A percentile compares a stretch with the other conserved stretches of the same genome.
Conservation (phyloP, 1,140 invertebrate genomes). For the Delia radicum region DNA sequence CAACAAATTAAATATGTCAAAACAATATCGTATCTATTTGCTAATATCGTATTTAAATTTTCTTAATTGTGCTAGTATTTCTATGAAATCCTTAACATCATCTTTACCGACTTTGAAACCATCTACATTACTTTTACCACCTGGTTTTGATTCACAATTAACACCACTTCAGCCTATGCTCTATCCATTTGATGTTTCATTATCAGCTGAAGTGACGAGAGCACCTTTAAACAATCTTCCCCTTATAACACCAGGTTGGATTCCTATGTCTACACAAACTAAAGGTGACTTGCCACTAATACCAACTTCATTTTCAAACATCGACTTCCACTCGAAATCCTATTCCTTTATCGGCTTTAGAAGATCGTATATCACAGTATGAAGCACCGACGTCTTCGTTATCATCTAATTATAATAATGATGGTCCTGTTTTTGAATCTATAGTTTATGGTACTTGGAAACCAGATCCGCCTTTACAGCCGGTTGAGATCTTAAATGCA, state of each 20-base stretch:
- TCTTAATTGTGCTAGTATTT: not conserved
- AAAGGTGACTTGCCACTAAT: not conserved
- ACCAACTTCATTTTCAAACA: not conserved
- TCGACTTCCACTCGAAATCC: not conserved
- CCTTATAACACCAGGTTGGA: conserved; percentile 7
- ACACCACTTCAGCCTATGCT: conserved; percentile 24
- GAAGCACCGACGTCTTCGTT: not conserved
- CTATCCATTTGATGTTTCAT: conserved; percentile 26
- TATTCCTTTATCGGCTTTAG: not conserved
- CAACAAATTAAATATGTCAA: not conserved
- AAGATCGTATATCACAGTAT: conserved; percentile 19
- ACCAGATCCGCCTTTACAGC: conserved; percentile 40
- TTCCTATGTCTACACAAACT: conserved; percentile 5
- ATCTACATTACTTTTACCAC: conserved; percentile 8
- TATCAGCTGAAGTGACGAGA: not conserved
- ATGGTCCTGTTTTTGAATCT: conserved; percentile 29
- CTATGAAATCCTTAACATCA: not conserved
- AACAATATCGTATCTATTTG: not conserved
- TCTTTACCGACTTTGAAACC: not conserved
- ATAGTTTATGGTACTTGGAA: conserved; percentile 52
- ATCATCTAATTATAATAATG: not conserved
- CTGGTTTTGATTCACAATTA: conserved; percentile 24
- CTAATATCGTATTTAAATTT: not conserved
- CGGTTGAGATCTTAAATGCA: conserved; percentile 20
- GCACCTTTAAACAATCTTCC: not conserved